phyloP scores from a whole-genome alignment of 2,113 vertebrate species.

The Eurypyga helias region DNA sequence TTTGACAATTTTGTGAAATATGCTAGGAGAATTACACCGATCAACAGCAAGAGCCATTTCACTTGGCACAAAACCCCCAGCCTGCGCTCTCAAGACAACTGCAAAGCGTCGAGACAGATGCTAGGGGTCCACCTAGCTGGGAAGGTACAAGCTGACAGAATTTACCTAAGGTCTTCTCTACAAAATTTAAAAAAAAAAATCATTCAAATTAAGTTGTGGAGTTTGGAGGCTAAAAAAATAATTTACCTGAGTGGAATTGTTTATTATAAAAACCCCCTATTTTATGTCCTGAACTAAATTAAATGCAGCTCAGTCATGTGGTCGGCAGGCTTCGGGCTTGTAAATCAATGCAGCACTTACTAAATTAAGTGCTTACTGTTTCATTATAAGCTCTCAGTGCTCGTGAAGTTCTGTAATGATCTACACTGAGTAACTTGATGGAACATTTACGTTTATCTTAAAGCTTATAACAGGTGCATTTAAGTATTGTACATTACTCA shows the following conservation, averaged over 20 bases:
- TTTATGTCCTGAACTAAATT: background rate
- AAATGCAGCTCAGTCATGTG: background rate
- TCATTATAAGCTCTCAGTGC: background rate
- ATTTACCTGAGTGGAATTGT: background rate
- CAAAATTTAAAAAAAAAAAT: background rate
- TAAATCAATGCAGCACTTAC: background rate
- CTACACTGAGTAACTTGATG: background rate
- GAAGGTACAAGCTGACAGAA: background rate
- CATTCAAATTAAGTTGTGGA: background rate
- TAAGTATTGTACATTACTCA: background rate
- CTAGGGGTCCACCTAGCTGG: background rate
- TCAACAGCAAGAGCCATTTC: rapidly evolving
- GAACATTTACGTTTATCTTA: constrained; percentile 14
- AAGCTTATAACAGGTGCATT: background rate
- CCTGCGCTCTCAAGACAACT: background rate
- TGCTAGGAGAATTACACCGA: background rate
- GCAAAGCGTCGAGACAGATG: background rate
- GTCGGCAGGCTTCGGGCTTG: background rate
- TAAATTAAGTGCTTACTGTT: background rate
- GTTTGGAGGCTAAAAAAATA: background rate
- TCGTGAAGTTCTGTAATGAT: background rate
- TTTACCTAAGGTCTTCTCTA: background rate
- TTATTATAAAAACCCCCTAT: background rate
- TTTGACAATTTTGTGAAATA: background rate
- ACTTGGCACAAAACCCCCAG: background rate